Evolutionary conservation across 2,113 vertebrate species (phyloP).

Genomic region (Urocitellus parryii): DNA sequence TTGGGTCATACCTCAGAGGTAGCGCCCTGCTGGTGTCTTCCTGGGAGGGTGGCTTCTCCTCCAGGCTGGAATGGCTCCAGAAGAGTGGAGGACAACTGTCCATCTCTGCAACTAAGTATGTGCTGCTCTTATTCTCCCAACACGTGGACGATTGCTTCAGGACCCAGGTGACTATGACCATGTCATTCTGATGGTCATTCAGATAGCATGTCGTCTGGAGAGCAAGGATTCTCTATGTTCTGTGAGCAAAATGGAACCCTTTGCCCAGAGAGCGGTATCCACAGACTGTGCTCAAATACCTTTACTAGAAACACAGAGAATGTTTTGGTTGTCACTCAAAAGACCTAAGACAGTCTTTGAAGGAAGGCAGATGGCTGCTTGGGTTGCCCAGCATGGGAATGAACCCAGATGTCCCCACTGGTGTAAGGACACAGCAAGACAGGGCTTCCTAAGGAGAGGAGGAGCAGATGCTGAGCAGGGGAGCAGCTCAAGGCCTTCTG

Average conservation of each 20-base stretch:
- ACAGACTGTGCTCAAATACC: neutral
- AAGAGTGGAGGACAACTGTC: neutral
- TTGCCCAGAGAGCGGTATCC: accelerated
- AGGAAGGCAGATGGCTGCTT: accelerated
- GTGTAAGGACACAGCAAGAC: neutral
- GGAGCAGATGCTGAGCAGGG: neutral
- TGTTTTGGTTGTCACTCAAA: neutral
- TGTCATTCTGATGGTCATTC: neutral
- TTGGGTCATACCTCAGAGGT: neutral
- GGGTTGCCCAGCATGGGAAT: neutral
- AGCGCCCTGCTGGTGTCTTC: neutral
- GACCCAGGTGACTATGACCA: neutral
- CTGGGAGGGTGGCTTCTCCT: neutral
- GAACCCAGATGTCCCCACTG: too few relatives aligned
- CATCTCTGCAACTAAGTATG: neutral
- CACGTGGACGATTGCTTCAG: neutral
- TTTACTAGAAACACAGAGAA: neutral
- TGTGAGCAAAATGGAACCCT: neutral
- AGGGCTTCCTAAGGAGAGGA: neutral
- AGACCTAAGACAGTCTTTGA: neutral
- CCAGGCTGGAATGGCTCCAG: neutral
- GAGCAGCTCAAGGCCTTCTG: neutral
- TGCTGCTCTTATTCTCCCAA: neutral
- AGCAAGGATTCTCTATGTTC: neutral
- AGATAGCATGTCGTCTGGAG: neutral